These are phyloP conservation scores for human DNA, from an alignment of 2,113 vertebrate genomes.

Conservation along the genomic window DNA sequence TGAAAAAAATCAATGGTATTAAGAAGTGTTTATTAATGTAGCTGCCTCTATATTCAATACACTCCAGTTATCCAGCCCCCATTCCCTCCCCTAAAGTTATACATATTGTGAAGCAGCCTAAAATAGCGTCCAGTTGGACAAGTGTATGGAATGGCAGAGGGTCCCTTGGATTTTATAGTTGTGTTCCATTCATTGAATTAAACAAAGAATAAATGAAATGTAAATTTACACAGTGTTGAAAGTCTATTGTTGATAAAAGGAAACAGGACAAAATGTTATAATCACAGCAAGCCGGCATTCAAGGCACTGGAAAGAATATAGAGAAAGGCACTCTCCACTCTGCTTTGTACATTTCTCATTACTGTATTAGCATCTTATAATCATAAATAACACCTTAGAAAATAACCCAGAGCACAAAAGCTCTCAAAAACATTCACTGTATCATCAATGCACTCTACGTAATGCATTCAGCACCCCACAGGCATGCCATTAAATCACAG, in stretches of 20 bases:
- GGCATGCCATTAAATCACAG: background rate
- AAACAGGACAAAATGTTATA: background rate
- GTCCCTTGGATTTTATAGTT: background rate
- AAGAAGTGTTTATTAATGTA: background rate
- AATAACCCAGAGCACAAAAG: background rate
- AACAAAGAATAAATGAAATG: background rate
- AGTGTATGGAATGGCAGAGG: background rate
- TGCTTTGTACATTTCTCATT: background rate
- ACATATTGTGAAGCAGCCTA: background rate
- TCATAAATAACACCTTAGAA: slow-evolving; percentile 14
- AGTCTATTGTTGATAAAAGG: background rate
- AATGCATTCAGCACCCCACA: background rate
- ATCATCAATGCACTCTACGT: background rate
- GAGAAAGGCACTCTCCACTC: background rate
- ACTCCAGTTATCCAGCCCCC: background rate
- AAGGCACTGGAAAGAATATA: background rate
- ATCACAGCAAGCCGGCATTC: background rate
- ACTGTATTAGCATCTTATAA: background rate
- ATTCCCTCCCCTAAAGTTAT: background rate
- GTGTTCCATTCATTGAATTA: background rate
- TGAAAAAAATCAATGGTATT: slow-evolving; percentile 7
- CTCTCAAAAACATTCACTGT: background rate
- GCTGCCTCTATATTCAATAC: background rate
- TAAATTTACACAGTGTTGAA: background rate
- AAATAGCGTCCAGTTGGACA: background rate